phyloP scores from a whole-genome alignment of 2,797 vertebrate genomes.

The Balearica regulorum region DNA sequence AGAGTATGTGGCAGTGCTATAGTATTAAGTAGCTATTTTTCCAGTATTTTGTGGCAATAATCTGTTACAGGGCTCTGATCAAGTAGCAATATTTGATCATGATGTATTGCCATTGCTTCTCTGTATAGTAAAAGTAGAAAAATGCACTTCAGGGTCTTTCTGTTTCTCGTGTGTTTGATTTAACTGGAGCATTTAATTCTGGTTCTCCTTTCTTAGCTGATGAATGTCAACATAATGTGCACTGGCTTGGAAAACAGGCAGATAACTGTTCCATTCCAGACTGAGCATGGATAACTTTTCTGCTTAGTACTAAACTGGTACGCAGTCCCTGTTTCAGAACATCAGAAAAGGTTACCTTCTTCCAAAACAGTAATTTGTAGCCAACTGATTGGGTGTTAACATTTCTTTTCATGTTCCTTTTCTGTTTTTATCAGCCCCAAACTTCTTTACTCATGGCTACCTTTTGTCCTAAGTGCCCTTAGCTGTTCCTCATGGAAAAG shows the following conservation, averaged over 20 bases:
- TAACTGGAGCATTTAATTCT: constrained; percentile 52
- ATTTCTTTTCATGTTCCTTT: not conserved
- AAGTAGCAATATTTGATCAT: not conserved
- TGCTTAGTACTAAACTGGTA: not conserved
- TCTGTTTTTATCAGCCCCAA: not conserved
- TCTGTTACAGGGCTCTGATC: not conserved
- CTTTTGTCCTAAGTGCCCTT: not conserved
- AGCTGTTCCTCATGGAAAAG: not conserved
- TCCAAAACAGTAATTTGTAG: not conserved
- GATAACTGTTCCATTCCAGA: constrained; percentile 13
- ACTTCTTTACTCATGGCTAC: not conserved
- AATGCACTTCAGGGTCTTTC: not conserved
- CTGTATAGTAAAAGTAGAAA: not conserved
- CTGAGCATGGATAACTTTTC: not conserved
- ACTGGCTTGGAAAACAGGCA: constrained; percentile 37
- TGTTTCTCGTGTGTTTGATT: constrained; percentile 22
- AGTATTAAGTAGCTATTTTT: not conserved
- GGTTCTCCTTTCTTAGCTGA: constrained; percentile 28
- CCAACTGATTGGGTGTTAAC: not conserved
- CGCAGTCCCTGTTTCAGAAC: not conserved
- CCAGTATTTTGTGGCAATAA: not conserved
- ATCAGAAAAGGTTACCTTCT: not conserved
- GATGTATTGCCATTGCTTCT: not conserved
- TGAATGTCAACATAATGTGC: constrained; percentile 40
- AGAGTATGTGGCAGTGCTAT: not conserved